Evolutionary conservation across 1,140 invertebrate genomes (phyloP).

Genomic region (Hetaerina americana): DNA sequence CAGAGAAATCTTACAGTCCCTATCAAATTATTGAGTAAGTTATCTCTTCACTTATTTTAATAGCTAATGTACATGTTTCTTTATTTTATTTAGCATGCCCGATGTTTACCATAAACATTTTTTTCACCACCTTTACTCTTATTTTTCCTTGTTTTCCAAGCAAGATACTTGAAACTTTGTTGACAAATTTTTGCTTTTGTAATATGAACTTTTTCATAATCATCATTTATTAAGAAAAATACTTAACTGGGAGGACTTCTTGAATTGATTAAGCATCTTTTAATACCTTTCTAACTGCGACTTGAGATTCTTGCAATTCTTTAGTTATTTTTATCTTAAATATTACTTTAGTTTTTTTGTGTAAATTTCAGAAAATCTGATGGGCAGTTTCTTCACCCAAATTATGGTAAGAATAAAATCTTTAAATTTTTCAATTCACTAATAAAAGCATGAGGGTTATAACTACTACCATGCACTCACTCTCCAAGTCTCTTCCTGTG

Average conservation of each 20-base stretch:
- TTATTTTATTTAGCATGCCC: too few species aligned
- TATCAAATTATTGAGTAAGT: slow-evolving; percentile 56
- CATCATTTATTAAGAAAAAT: too few species aligned
- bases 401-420: slow-evolving; percentile 18
- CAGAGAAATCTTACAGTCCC: slow-evolving; percentile 39
- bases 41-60: too few species aligned
- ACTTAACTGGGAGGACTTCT: too few species aligned
- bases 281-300: background rate
- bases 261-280: too few species aligned
- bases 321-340: slow-evolving; percentile 2
- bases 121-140: too few species aligned
- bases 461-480: background rate
- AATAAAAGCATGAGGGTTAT: background rate
- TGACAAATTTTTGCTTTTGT: too few species aligned
- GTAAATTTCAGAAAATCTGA: slow-evolving; percentile 34
- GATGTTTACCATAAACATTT: too few species aligned
- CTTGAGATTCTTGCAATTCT: background rate
- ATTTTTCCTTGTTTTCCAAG: too few species aligned
- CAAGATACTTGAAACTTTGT: too few species aligned
- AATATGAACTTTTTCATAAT: too few species aligned
- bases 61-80: too few species aligned
- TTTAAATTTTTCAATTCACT: background rate
- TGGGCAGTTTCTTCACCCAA: slow-evolving; percentile 39
- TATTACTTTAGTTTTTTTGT: slow-evolving; percentile 6
- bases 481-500: background rate